phyloP scores from a whole-genome alignment of 2,113 vertebrate species.

The Hypomesus transpacificus region DNA sequence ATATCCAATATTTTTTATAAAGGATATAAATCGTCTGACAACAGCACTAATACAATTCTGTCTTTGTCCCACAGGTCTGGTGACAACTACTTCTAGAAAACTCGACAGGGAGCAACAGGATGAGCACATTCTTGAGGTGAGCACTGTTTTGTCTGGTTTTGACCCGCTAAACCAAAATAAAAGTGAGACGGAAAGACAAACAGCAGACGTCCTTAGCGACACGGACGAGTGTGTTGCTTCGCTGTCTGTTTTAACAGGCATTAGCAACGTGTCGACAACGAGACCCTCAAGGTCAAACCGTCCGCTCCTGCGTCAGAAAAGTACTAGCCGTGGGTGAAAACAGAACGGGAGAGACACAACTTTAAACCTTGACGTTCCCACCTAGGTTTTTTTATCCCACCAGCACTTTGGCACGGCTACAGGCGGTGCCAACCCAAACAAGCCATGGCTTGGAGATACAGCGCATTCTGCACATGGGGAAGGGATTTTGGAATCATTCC shows the following conservation, averaged over 20 bases:
- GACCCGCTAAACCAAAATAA: background rate
- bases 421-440: constrained; percentile 30
- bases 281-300: constrained; percentile 21
- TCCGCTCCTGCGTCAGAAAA: background rate
- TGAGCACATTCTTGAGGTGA: constrained; percentile 95
- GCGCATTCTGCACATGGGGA: constrained; percentile 15
- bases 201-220: background rate
- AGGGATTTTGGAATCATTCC: constrained; percentile 36
- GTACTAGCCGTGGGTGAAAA: background rate
- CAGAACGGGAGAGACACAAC: too few relatives aligned
- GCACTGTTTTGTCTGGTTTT: constrained; percentile 14
- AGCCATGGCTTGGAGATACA: constrained; percentile 12
- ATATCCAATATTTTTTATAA: too few relatives aligned
- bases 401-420: constrained; percentile 26
- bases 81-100: constrained; percentile 91
- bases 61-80: constrained; percentile 77
- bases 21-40: background rate
- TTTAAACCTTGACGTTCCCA: too few relatives aligned
- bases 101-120: constrained; percentile 93
- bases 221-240: too few relatives aligned
- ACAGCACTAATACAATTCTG: background rate
- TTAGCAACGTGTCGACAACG: constrained; percentile 11
- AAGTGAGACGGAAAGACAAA: background rate
- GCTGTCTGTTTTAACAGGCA: constrained; percentile 8
- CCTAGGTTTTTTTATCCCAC: background rate